A percentile compares a stretch with the other conserved stretches of the same genome.
These are phyloP conservation scores for Sternotherus odoratus DNA, from an alignment of 2,797 vertebrate genomes.

Conservation along the genomic window DNA sequence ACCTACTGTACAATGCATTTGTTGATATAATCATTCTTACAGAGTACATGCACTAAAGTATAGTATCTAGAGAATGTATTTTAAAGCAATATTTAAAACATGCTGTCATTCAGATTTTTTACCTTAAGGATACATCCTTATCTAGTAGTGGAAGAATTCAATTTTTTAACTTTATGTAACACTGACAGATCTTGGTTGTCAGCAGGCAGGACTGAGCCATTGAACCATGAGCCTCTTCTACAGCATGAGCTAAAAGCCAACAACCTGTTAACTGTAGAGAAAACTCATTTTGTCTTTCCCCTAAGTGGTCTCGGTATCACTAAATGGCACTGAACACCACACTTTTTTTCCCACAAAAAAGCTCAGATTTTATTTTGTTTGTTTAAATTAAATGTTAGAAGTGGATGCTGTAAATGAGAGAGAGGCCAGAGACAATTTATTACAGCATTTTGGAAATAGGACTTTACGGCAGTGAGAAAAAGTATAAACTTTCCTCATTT, in stretches of 20 bases:
- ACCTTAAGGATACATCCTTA: neutral
- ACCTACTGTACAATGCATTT: neutral
- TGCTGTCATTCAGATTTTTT: neutral
- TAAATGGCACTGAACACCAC: no score
- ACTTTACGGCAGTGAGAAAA: neutral
- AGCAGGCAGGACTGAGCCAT: no score
- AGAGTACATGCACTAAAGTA: neutral
- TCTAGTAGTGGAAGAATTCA: neutral
- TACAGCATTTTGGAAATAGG: neutral
- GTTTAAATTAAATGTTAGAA: neutral
- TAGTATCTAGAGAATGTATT: neutral
- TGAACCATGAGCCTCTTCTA: no score
- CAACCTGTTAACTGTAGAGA: no score
- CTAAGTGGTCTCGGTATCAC: no score
- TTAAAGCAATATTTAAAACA: conserved; percentile 6
- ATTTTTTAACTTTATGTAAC: neutral
- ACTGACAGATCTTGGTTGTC: no score
- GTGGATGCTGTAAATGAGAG: neutral
- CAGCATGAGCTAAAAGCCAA: no score
- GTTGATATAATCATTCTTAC: neutral
- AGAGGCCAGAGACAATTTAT: neutral
- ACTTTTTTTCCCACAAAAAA: neutral
- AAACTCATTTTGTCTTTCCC: no score
- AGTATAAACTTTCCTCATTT: accelerated
- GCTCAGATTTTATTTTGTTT: neutral